Base-by-base conservation (phyloP, 2,797 vertebrate genomes). In the Malurus splendens region DNA sequence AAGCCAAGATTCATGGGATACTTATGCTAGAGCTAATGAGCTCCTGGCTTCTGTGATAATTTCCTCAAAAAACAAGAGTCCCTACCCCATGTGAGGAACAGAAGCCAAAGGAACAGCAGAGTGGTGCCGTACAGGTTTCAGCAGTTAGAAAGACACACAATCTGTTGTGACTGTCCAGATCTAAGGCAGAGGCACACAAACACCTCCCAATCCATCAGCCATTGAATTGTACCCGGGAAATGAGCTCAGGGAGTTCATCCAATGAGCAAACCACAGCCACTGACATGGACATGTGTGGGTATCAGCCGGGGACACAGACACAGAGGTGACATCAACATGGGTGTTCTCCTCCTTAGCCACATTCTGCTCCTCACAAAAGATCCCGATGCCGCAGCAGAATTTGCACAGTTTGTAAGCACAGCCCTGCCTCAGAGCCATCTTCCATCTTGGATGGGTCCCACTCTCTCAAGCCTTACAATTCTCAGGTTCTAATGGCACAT, bases 301-400 rank as follows among this genome's bases (percentile, higher is more conserved):
- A 18, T 20, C 62, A 14, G 16, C 1, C 10, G 14, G 62, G 44
- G 11, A 66, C 18, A 24, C 5, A 2, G 1, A 4, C 13, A 19
- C 1, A 3, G 32, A 62, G 50, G 61, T 1, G 4, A 17, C 18
- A 14, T 0, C 18, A 50, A 7, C 27, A 3, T 4, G 30, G 54
- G 6, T 2, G 0, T 61, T 42, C 25, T 57, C 61, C 30, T 62
- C 45, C 57, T 42, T 1, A 20, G 42, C n/a, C 24, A 4, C 28
- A 20, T 52, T 38, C 65, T 28, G 48, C 39, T 59, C 12, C 3
- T 2, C 36, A 18, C 12, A 13, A 59, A 54, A 45, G 22, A 17
- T 28, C 18, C 30, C 41, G 50, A 18, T 0, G 5, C 50, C 60
- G 50, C 8, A 41, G 52, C n/a, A 78, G 48, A 50, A 54, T 33